Conservation (phyloP, 2,888 invertebrate genomes). For the Spilosoma lubricipeda region DNA sequence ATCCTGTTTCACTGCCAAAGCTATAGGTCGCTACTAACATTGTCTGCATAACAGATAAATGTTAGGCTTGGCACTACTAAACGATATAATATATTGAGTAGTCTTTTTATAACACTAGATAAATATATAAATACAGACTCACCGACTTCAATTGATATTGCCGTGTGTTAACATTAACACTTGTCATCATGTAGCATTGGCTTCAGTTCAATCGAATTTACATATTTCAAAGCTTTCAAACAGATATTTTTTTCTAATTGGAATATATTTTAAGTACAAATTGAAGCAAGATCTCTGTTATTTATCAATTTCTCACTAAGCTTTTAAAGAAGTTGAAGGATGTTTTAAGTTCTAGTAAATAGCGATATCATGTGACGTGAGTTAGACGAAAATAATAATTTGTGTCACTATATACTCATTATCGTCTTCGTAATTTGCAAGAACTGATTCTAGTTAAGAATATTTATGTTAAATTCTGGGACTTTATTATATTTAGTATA, state of each 20-base stretch:
- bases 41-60: slow-evolving; percentile 15
- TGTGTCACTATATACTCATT: slow-evolving; percentile 4
- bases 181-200: not conserved
- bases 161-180: not conserved
- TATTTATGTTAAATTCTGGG: slow-evolving; percentile 35
- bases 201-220: not conserved
- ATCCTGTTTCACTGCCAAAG: slow-evolving; percentile 81
- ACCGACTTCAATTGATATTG: not conserved
- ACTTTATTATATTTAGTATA: slow-evolving; percentile 16
- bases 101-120: slow-evolving; percentile 1
- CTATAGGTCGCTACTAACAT: slow-evolving; percentile 42
- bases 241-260: not conserved
- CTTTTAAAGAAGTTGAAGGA: not conserved
- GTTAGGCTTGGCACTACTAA: slow-evolving; percentile 21
- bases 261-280: not conserved
- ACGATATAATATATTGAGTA: slow-evolving; percentile 1
- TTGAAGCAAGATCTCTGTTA: not conserved
- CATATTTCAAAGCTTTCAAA: not conserved
- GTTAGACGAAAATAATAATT: slow-evolving; percentile 1
- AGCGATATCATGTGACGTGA: not conserved
- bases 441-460: slow-evolving; percentile 39
- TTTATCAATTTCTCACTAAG: not conserved
- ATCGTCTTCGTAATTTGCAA: slow-evolving; percentile 32
- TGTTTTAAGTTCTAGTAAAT: slow-evolving; percentile 11
- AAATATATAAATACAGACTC: not conserved